These are phyloP conservation scores for Microctonus hyperodae DNA, from an alignment of 2,888 invertebrate genomes.

Conservation along the genomic window DNA sequence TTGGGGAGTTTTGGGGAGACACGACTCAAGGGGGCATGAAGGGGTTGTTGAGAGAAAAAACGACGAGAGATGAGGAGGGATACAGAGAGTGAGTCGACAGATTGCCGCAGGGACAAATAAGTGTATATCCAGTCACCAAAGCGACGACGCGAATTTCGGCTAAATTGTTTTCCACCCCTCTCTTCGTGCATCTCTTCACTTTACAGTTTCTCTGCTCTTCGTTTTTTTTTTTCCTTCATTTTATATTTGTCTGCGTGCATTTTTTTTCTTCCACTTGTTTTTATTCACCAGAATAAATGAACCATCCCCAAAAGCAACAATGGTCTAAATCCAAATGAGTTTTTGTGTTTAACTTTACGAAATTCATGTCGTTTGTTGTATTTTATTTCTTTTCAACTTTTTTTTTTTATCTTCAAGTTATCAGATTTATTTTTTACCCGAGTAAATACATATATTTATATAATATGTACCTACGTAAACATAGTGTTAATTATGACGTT, in stretches of 20 bases:
- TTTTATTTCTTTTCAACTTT: too few relatives aligned
- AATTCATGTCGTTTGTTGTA: too few relatives aligned
- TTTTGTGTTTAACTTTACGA: too few relatives aligned
- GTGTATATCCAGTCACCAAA: constrained; percentile 55
- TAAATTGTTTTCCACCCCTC: constrained; percentile 57
- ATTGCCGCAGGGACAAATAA: constrained; percentile 59
- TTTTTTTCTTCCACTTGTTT: background rate
- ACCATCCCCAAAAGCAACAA: too few relatives aligned
- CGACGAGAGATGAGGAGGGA: constrained; percentile 49
- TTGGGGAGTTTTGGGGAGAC: constrained; percentile 21
- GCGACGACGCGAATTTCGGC: constrained; percentile 56
- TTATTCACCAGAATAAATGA: too few relatives aligned
- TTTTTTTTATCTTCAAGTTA: too few relatives aligned
- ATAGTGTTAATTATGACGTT: too few relatives aligned
- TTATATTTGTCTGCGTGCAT: too few relatives aligned
- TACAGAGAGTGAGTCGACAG: constrained; percentile 52
- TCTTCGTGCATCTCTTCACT: constrained; percentile 11
- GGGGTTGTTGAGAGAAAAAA: constrained; percentile 29
- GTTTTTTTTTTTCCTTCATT: constrained; percentile 1
- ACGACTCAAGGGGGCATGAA: constrained; percentile 26
- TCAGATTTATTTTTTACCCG: too few relatives aligned
- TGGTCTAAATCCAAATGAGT: too few relatives aligned
- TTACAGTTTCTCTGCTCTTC: background rate
- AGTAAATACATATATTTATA: too few relatives aligned
- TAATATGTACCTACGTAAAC: too few relatives aligned